phyloP scores from a whole-genome alignment of 2,888 invertebrate genomes.

The Cepaea hortensis region DNA sequence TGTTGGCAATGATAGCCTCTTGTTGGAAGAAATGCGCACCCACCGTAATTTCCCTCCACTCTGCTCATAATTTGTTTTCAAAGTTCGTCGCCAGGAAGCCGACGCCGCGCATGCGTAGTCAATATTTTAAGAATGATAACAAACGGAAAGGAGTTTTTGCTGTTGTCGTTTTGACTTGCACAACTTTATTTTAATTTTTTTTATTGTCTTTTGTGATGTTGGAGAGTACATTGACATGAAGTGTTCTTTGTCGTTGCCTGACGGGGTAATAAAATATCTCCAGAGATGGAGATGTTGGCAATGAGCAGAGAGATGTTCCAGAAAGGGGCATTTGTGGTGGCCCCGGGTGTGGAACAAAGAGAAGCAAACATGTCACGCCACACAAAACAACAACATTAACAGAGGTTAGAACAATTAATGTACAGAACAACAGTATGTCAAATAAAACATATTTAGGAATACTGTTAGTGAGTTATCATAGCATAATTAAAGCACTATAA shows the following conservation, averaged over 20 bases:
- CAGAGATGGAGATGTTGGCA: no score
- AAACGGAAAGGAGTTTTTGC: background rate
- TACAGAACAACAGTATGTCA: no score
- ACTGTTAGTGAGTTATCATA: no score
- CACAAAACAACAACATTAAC: no score
- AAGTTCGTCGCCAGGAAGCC: constrained; percentile 6
- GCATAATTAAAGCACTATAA: no score
- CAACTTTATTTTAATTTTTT: constrained; percentile 3
- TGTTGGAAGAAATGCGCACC: background rate
- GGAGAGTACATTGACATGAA: background rate
- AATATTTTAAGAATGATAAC: background rate
- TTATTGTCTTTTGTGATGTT: background rate
- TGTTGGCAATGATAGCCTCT: constrained; percentile 15
- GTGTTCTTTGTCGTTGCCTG: background rate
- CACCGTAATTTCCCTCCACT: constrained; percentile 1
- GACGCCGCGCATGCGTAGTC: constrained; percentile 14
- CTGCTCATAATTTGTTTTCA: constrained; percentile 32
- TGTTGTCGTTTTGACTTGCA: background rate
- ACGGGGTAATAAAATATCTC: no score
- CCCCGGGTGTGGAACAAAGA: background rate
- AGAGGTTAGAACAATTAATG: no score
- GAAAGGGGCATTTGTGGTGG: no score
- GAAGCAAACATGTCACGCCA: background rate
- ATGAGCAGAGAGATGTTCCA: no score
- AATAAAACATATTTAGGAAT: no score